These are phyloP conservation scores for Condylura cristata DNA, from an alignment of 2,113 vertebrate genomes.

Conservation along the genomic window DNA sequence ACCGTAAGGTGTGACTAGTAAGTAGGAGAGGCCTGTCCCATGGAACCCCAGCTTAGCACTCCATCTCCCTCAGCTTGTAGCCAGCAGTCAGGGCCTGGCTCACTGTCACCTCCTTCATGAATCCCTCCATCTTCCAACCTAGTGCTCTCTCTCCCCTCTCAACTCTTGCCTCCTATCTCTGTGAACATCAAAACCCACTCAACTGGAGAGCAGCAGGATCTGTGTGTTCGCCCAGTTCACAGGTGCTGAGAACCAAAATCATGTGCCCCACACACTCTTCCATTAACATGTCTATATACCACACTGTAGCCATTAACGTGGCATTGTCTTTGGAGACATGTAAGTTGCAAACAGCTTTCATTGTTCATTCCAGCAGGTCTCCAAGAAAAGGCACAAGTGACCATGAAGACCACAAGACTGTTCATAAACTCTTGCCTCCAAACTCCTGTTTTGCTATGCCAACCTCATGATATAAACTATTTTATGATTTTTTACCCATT, in stretches of 20 bases:
- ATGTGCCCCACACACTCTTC: not conserved
- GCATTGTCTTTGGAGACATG: not conserved
- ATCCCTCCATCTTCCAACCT: not conserved
- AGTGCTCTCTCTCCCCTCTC: not conserved
- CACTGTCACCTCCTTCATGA: not conserved
- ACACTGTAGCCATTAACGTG: not conserved
- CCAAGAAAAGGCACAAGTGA: not conserved
- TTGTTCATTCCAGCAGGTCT: conserved; percentile 18
- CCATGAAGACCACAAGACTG: not conserved
- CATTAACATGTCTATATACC: not conserved
- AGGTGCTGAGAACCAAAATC: not conserved
- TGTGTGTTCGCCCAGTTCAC: not conserved
- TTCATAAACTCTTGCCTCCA: not conserved
- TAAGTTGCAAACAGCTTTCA: conserved; percentile 29
- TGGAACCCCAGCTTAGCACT: not conserved
- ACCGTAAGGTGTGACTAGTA: not conserved
- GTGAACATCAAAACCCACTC: conserved; percentile 12
- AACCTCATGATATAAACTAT: not conserved
- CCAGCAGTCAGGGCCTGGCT: not conserved
- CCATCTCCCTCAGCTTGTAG: not conserved
- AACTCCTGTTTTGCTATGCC: not conserved
- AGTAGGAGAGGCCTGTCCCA: not conserved
- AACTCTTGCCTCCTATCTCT: conserved; percentile 3
- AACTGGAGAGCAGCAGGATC: not conserved
- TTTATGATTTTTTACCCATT: not conserved